A percentile compares a stretch with the other conserved stretches of the same genome.
Conservation (phyloP, 2,797 vertebrate genomes). For the Merluccius polli region DNA sequence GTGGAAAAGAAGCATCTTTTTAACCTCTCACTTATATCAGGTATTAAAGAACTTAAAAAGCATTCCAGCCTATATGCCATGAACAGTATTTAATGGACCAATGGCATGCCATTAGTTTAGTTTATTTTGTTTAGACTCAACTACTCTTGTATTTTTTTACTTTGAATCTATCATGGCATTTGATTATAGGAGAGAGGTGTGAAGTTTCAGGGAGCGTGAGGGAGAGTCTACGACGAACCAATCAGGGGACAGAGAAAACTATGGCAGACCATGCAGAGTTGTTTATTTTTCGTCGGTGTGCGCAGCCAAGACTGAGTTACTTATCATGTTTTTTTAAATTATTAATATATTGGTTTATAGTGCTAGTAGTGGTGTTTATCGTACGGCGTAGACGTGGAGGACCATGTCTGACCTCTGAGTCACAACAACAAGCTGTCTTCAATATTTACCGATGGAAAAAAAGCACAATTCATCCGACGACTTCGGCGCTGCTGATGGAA, state of each 20-base stretch:
- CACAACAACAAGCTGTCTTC: neutral
- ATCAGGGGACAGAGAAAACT: slow-evolving; percentile 48
- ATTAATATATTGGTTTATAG: slow-evolving; percentile 68
- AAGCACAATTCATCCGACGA: slow-evolving; percentile 1
- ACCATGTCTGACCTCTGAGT: neutral
- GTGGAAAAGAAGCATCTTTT: slow-evolving; percentile 59
- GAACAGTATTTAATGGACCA: slow-evolving; percentile 76
- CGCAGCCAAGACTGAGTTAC: slow-evolving; percentile 32
- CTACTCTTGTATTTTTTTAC: slow-evolving; percentile 56
- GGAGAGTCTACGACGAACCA: slow-evolving; percentile 27
- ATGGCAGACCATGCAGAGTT: slow-evolving; percentile 41
- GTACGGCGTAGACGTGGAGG: neutral
- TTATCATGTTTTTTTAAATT: slow-evolving; percentile 58
- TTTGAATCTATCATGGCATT: slow-evolving; percentile 36
- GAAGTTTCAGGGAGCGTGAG: slow-evolving; percentile 59
- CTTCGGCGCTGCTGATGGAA: slow-evolving; percentile 8
- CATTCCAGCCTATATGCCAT: slow-evolving; percentile 72
- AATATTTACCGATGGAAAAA: neutral
- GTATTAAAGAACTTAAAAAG: slow-evolving; percentile 71
- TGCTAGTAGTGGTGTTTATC: slow-evolving; percentile 39
- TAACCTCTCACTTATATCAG: slow-evolving; percentile 70
- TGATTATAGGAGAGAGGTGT: slow-evolving; percentile 31
- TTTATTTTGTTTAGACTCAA: slow-evolving; percentile 24
- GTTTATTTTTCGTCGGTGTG: slow-evolving; percentile 27
- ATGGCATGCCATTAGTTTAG: slow-evolving; percentile 59